Percentiles rank a stretch among this genome's conserved stretches.
Evolutionary conservation across 1,140 invertebrate species (phyloP).

Genomic region (Aphis craccivora): DNA sequence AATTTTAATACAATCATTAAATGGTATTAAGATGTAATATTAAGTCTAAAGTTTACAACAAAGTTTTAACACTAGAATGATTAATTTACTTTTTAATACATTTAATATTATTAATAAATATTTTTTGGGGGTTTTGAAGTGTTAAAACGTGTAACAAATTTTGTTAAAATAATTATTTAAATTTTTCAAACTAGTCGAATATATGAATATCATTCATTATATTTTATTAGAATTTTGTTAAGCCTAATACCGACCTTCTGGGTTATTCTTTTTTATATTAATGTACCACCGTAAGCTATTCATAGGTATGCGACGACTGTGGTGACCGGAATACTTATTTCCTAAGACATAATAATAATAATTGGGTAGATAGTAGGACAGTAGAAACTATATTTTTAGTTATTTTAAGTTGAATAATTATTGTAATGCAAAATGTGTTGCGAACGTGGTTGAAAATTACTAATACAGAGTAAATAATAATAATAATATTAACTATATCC

Average conservation of each 20-base stretch:
- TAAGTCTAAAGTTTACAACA: background rate
- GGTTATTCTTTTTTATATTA: too few relatives aligned
- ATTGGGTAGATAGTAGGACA: background rate
- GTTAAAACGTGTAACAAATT: too few relatives aligned
- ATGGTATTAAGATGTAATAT: background rate
- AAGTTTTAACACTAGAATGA: background rate
- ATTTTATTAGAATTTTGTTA: too few relatives aligned
- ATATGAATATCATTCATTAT: too few relatives aligned
- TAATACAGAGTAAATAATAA: background rate
- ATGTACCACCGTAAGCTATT: too few relatives aligned
- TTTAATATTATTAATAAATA: constrained; percentile 16
- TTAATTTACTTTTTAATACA: background rate
- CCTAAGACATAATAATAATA: background rate
- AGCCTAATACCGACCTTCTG: too few relatives aligned
- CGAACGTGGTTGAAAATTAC: background rate
- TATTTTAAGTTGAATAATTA: too few relatives aligned
- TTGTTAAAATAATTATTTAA: too few relatives aligned
- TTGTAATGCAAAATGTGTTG: background rate
- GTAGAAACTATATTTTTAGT: background rate
- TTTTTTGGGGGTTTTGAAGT: background rate
- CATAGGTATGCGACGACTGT: background rate
- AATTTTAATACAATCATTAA: background rate
- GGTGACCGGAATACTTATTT: background rate
- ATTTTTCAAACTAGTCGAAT: too few relatives aligned
- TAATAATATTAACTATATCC: background rate